Base-by-base conservation (phyloP, 2,797 vertebrate genomes). In the Gadopsis marmoratus region DNA sequence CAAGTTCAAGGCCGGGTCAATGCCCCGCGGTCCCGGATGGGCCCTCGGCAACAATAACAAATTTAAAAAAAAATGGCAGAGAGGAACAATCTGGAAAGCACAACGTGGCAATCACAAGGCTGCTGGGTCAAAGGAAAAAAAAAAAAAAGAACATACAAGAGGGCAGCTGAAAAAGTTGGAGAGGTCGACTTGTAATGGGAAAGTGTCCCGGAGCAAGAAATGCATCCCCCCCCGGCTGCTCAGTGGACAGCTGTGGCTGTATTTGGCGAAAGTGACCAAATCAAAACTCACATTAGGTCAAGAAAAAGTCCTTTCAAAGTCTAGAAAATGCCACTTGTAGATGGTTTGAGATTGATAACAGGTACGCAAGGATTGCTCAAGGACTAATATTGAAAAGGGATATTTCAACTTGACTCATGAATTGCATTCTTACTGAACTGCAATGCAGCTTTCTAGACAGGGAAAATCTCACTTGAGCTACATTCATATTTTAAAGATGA, bases 1-100 rank as follows among this genome's bases (percentile, higher is more conserved):
- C 13, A 16, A 60, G 80, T 65, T 84, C 64, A 72, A 59, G 55
- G 58, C 48, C 65, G 13, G 81, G 74, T 86, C 71, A 63, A 2
- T 58, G 51, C 39, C 29, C 31, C 2, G 35, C 17, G 0, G 26
- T 39, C 41, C 35, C 14, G 59, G 23, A 70, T 3, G 23, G 53
- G 39, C 26, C 47, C 41, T 47, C 1, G 35, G 50, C 50, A 58
- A 65, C 50, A 62, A 55, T 2, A n/a, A n/a, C n/a, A n/a, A n/a
- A n/a, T n/a, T n/a, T n/a, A n/a, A n/a, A n/a, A n/a, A 43, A 33
- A 35, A 56, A 50, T 33, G 1, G 56, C 29, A 41, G 17, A 62
- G 6, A 60, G n/a, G 21, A 60, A 67, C 0, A 4, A 54, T 51
- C 10, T n/a, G 35, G 9, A 47, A 63, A 59, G 71, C 10, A 51